phyloP scores from a whole-genome alignment of 2,797 vertebrate species.

The Luscinia megarhynchos region DNA sequence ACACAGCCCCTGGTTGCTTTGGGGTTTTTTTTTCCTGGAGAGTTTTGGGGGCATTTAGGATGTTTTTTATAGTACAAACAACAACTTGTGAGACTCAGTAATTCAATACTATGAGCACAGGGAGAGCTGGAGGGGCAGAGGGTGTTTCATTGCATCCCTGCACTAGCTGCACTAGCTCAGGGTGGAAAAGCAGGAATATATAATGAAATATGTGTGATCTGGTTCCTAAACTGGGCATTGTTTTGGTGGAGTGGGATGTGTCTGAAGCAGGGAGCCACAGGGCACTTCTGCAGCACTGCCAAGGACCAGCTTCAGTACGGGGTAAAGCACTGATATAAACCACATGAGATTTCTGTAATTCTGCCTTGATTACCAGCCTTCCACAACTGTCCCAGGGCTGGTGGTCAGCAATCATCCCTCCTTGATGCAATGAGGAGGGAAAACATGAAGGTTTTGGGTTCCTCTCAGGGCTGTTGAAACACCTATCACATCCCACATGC shows the following conservation, averaged over 20 bases:
- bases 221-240: not conserved
- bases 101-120: rapidly evolving
- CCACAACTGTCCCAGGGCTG: rapidly evolving
- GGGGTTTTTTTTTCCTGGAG: not conserved
- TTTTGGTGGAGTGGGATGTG: not conserved
- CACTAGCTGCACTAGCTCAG: not conserved
- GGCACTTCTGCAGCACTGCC: not conserved
- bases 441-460: not conserved
- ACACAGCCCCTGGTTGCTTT: not conserved
- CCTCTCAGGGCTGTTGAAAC: not conserved
- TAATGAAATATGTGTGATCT: not conserved
- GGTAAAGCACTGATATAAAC: not conserved
- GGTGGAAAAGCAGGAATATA: not conserved
- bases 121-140: not conserved
- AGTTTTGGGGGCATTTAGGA: not conserved
- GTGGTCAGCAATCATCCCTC: not conserved
- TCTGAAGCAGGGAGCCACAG: not conserved
- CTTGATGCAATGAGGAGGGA: not conserved
- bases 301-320: not conserved
- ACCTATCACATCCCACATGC: rapidly evolving
- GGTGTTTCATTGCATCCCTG: not conserved
- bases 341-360: rapidly evolving
- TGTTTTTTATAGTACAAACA: too few relatives aligned
- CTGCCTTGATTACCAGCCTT: not conserved
- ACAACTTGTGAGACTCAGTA: not conserved